phyloP scores from a whole-genome alignment of 2,113 vertebrate genomes.

The Hippocampus guttulatus region DNA sequence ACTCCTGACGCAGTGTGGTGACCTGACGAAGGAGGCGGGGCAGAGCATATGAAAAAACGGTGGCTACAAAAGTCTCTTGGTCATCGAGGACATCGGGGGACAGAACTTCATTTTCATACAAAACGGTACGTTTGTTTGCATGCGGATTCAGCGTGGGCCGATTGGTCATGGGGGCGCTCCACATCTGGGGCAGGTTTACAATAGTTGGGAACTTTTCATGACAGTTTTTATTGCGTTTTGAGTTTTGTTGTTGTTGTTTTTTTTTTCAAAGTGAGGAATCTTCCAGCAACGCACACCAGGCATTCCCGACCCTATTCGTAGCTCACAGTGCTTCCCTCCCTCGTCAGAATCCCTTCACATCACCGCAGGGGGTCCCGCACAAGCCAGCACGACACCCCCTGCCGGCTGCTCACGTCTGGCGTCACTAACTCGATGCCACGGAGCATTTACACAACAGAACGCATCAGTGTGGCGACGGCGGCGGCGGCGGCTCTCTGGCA shows the following conservation, averaged over 20 bases:
- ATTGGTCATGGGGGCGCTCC: too few species aligned
- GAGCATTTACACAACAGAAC: conserved; percentile 51
- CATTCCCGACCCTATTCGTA: conserved; percentile 59
- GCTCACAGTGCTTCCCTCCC: conserved; percentile 56
- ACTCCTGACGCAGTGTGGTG: conserved; percentile 80
- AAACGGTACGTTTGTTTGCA: too few species aligned
- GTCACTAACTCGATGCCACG: conserved; percentile 31
- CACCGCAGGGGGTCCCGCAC: conserved; percentile 62
- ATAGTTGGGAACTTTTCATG: too few species aligned
- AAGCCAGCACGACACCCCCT: conserved; percentile 51
- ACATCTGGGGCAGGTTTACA: too few species aligned
- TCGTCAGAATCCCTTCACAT: conserved; percentile 64
- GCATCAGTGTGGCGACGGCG: conserved; percentile 36
- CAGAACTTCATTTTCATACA: too few species aligned
- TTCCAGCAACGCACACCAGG: conserved; percentile 16
- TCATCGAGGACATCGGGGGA: too few species aligned
- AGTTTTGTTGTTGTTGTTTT: too few species aligned
- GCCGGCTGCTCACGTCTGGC: conserved; percentile 48
- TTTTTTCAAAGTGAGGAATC: too few species aligned
- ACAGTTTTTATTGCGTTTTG: too few species aligned
- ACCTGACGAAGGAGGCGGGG: conserved; percentile 70
- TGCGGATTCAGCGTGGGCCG: too few species aligned
- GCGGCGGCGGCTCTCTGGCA: conserved; percentile 27
- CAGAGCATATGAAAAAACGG: background rate
- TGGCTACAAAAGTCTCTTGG: background rate